Percentiles rank a stretch among this genome's conserved stretches.
These are phyloP conservation scores for Esox masquinongy DNA, from an alignment of 2,797 vertebrate species.

Conservation along the genomic window DNA sequence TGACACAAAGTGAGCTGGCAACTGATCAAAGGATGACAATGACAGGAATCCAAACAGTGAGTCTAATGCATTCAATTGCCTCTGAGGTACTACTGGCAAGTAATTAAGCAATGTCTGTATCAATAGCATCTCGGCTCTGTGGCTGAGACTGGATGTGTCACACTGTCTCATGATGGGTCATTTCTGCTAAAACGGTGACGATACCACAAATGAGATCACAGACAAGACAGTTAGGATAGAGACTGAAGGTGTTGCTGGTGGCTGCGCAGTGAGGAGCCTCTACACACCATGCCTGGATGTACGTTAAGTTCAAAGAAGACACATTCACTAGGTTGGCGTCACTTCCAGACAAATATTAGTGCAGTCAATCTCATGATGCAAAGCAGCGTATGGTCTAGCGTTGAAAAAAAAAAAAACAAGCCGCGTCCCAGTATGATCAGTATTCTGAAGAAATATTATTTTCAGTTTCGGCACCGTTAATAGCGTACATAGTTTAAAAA, in stretches of 20 bases:
- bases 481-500: background rate
- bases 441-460: background rate
- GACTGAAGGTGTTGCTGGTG: conserved; percentile 30
- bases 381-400: conserved; percentile 15
- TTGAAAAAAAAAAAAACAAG: background rate
- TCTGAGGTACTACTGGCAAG: background rate
- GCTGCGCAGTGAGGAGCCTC: conserved; percentile 46
- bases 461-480: background rate
- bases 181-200: conserved; percentile 46
- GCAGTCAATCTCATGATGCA: conserved; percentile 47
- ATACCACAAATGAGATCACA: conserved; percentile 9
- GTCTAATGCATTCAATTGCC: background rate
- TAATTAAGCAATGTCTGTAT: background rate
- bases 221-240: conserved; percentile 25
- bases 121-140: background rate
- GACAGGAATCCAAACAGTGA: background rate
- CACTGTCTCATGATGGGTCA: conserved; percentile 62
- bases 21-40: background rate
- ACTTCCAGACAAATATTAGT: conserved; percentile 37
- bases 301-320: conserved; percentile 38
- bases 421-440: background rate
- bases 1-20: conserved; percentile 60
- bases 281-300: conserved; percentile 3
- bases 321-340: conserved; percentile 28
- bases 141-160: background rate